phyloP scores from a whole-genome alignment of 2,113 vertebrate genomes.

The Myrmecobius fasciatus region DNA sequence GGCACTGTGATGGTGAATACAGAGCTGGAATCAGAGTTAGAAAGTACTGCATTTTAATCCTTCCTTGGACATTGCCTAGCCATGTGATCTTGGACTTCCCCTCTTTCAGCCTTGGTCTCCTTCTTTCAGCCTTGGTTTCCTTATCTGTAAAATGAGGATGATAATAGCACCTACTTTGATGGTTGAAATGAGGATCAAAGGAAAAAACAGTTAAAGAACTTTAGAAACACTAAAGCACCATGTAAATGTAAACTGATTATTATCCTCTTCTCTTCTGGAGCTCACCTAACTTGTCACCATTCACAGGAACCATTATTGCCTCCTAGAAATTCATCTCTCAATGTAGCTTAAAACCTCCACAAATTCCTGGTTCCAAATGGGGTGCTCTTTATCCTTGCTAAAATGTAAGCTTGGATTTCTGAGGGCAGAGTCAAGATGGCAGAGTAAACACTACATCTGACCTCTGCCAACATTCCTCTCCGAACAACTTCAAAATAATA shows the following conservation, averaged over 20 bases:
- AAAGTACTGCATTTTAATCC: background rate
- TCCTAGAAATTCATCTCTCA: background rate
- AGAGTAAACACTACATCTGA: too few species aligned
- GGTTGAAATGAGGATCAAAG: background rate
- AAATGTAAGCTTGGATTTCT: background rate
- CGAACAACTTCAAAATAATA: background rate
- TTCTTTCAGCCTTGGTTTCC: background rate
- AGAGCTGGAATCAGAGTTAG: background rate
- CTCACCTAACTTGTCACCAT: background rate
- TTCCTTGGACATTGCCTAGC: background rate
- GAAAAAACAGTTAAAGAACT: constrained; percentile 27
- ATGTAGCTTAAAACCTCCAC: too few species aligned
- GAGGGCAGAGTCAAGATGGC: too few species aligned
- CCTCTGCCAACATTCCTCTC: background rate
- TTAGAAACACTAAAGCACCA: background rate
- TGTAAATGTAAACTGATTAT: background rate
- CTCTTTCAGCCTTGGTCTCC: background rate
- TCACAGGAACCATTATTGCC: background rate
- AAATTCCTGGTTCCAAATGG: background rate
- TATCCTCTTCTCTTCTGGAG: background rate
- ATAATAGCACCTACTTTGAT: background rate
- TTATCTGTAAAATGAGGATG: background rate
- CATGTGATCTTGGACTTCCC: background rate
- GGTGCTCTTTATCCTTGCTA: background rate
- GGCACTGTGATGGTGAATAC: background rate